These are phyloP conservation scores for Platypus cylindrus DNA, from an alignment of 2,888 invertebrate genomes.

Conservation along the genomic window DNA sequence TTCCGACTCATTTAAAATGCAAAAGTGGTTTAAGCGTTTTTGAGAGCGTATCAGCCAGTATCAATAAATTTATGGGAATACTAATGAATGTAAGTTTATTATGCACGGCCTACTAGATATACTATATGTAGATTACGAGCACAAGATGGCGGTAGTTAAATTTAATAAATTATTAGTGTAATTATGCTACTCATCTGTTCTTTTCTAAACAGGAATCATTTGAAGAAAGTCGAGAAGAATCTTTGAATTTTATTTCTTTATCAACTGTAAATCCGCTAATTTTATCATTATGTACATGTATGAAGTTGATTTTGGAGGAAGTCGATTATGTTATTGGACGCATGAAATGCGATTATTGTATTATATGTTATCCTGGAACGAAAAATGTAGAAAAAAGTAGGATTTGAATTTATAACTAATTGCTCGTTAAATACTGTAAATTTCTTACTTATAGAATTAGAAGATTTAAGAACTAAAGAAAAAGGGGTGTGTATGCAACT, in stretches of 20 bases:
- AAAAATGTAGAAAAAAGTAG: conserved; percentile 27
- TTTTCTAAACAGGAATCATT: conserved; percentile 23
- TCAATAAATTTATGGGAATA: conserved; percentile 34
- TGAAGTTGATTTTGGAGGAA: conserved; percentile 34
- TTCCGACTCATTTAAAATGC: conserved; percentile 29
- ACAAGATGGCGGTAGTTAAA: background rate
- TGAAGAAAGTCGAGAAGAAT: conserved; percentile 19
- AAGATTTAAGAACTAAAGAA: conserved; percentile 40
- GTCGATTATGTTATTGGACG: conserved; percentile 33
- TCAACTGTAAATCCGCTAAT: conserved; percentile 29
- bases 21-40: conserved; percentile 32
- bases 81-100: conserved; percentile 33
- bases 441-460: conserved; percentile 28
- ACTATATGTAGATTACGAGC: background rate
- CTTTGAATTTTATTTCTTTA: conserved; percentile 33
- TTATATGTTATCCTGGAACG: conserved; percentile 26
- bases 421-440: background rate
- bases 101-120: too few species aligned
- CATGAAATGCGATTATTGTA: conserved; percentile 31
- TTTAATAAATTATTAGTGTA: too few species aligned
- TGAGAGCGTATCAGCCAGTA: conserved; percentile 34
- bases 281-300: conserved; percentile 28
- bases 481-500: conserved; percentile 45
- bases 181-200: too few species aligned
- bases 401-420: conserved; percentile 8